Evolutionary conservation across 2,797 vertebrate species (phyloP).

Genomic region (Smutsia temminckii): DNA sequence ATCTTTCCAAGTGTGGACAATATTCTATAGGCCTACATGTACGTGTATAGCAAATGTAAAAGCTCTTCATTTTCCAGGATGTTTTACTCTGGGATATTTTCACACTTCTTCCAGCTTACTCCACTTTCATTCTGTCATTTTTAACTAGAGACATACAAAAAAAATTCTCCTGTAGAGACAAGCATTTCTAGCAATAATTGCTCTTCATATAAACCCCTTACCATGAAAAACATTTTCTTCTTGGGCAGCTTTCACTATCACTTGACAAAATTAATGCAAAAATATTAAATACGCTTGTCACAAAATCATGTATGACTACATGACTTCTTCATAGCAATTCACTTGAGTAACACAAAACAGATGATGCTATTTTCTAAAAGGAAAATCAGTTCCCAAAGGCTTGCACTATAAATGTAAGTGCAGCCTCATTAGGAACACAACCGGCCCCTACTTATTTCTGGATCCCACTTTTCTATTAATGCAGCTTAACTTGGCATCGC

Average conservation of each 20-base stretch:
- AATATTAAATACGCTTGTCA: background rate
- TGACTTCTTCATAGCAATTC: background rate
- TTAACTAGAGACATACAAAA: background rate
- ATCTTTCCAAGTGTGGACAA: background rate
- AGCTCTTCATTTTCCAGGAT: background rate
- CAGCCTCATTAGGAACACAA: background rate
- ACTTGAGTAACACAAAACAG: background rate
- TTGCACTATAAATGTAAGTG: background rate
- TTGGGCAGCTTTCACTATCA: constrained; percentile 14
- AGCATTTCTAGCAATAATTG: background rate
- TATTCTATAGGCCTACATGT: background rate
- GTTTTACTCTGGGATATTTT: constrained; percentile 6
- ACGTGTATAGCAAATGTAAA: background rate
- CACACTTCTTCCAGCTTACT: background rate
- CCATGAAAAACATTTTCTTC: background rate
- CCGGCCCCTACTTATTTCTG: background rate
- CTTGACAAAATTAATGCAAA: constrained; percentile 50
- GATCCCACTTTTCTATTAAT: background rate
- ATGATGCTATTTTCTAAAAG: background rate
- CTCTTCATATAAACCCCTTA: background rate
- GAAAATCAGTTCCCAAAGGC: background rate
- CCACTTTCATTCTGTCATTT: background rate
- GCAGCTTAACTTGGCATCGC: background rate
- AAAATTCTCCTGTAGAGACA: background rate
- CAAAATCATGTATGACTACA: background rate